Base-by-base conservation (phyloP, 2,888 invertebrate genomes). In the Drosophila kuntzei region DNA sequence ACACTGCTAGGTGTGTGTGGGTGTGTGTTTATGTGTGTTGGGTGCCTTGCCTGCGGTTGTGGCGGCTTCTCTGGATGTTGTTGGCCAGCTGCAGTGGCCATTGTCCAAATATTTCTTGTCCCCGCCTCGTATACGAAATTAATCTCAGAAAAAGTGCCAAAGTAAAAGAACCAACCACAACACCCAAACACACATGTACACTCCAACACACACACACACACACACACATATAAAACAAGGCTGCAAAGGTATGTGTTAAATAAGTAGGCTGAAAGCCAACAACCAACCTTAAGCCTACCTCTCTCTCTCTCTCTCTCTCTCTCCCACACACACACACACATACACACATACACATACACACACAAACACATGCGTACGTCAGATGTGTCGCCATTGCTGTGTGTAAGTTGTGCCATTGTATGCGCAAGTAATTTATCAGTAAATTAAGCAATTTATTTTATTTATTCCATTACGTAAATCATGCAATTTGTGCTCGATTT, bases 361-460 rank as follows among this genome's bases (percentile, higher is more conserved):
- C 25, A 6, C 25, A 25, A 5, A 25, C 25, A 25, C 3, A 25
- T 6, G 6, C 27, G 8, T 22, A 43, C 18, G 16, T 14, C 36
- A 32, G 49, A 32, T 64, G 43, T 59, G 63, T 57, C 50, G 54
- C 27, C 59, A 37, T 53, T 65, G 58, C 54, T 62, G 58, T 66
- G 49, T 62, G 41, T 29, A 47, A 51, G 46, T 58, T 60, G n/a
- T 53, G 53, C 60, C 27, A 53, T 53, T 62, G 65, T 74, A 57
- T 71, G 66, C 70, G 54, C 76, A 76, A 79, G 84, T 82, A 90
- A 90, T 90, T 90, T 90, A 89, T 91, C 89, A 90, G 90, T 90
- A 91, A 90, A 91, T 90, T 90, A 90, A 90, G 90, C 90, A 90
- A 90, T 90, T 90, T 90, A 90, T 91, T 90, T 90, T 87, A 88